Evolutionary conservation across 2,113 vertebrate genomes (phyloP).

Genomic region (Rhabdomys dilectus): DNA sequence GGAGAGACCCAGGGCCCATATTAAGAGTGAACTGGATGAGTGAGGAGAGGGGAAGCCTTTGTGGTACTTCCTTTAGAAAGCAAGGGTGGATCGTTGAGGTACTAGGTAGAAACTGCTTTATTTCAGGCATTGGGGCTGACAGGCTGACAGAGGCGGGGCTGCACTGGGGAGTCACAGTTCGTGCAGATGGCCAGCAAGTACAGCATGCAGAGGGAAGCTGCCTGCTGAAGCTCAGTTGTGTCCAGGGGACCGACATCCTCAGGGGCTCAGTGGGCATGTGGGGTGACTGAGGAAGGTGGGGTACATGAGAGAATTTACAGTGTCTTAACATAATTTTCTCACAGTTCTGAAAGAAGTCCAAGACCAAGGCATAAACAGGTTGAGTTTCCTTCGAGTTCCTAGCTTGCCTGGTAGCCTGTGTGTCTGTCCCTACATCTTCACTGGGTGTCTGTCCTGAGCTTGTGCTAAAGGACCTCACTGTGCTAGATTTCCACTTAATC

Average conservation of each 20-base stretch:
- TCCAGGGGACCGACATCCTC: not conserved
- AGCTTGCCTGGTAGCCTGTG: rapidly evolving
- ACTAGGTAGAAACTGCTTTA: not conserved
- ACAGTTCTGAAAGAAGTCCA: not conserved
- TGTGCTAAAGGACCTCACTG: not conserved
- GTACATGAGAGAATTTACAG: not conserved
- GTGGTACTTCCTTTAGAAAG: not conserved
- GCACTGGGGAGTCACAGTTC: not conserved
- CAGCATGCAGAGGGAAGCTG: not conserved
- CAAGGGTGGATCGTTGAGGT: not conserved
- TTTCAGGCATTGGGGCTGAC: too few relatives aligned
- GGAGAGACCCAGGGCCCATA: not conserved
- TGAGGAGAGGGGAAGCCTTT: not conserved
- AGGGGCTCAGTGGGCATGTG: not conserved
- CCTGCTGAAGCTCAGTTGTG: not conserved
- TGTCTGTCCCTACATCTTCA: too few relatives aligned
- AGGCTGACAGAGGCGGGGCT: not conserved
- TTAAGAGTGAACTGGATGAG: not conserved
- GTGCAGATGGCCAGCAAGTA: not conserved
- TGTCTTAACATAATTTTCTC: not conserved
- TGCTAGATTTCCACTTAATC: not conserved
- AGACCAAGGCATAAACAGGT: not conserved
- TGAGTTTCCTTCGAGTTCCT: too few relatives aligned
- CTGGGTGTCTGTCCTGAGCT: not conserved
- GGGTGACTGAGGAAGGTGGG: not conserved